Evolutionary conservation across 2,113 vertebrate species (phyloP), one percentile per base, ranked within the genome.

Genomic region (Epinephelus moara): DNA sequence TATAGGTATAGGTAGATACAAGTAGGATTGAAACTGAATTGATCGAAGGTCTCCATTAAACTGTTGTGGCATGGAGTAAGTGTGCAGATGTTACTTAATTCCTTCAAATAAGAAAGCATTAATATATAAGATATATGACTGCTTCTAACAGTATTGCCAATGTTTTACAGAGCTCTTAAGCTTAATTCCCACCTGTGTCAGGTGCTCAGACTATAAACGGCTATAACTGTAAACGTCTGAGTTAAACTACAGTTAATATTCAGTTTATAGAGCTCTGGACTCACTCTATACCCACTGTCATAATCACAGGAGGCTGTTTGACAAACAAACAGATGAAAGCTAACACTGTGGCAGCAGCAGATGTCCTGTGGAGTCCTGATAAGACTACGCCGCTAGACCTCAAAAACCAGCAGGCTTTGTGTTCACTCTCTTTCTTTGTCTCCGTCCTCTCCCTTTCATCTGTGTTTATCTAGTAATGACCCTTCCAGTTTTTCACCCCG

Each of bases 301-400:
- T 63, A 60, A n/a, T 81, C 66, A 61, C 52, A 64, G 45, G 42
- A 6, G 0, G 37, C 30, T 40, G 66, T 70, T 27, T 70, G 71
- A 79, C 59, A 59, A 52, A 53, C n/a, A 75, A 85, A 76, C 50
- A 18, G 68, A 70, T 63, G 79, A 79, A 86, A 70, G 70, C 73
- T 12, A 74, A 81, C n/a, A 63, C 66, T 45, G 15, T 14, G 56
- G 60, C 64, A 23, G 87, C 57, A 85, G 81, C 89, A 92, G 85
- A 85, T 87, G 85, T 91, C 75, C 80, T 77, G 84, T 40, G 42
- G 45, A 81, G 87, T 23, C 71, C 82, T 40, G 90, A 90, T 91
- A 91, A 91, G 84, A 57, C 17, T 37, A 2, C 3, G 21, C 49
- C 59, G 78, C n/a, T 59, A 59, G 42, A 87, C 45, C 40, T 49